Evolutionary conservation across 2,797 vertebrate species (phyloP).

Genomic region (Enteromius trimaculatus): DNA sequence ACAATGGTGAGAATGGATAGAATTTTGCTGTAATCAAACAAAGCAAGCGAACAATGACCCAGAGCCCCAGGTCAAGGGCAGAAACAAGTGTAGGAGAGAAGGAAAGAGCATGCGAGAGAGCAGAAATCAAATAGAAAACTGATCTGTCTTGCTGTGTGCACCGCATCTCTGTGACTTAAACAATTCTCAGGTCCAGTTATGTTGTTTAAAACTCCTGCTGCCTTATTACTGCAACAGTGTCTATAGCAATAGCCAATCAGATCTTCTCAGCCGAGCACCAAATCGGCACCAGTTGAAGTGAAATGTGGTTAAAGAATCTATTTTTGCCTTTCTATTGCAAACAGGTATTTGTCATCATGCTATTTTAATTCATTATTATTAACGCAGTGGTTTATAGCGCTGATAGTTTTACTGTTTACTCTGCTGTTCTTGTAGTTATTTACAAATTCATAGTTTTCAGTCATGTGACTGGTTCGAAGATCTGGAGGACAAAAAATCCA

Average conservation of each 20-base stretch:
- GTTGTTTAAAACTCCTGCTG: constrained; percentile 56
- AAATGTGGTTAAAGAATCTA: neutral
- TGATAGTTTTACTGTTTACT: neutral
- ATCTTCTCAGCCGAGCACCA: neutral
- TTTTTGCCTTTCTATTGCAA: neutral
- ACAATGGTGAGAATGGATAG: neutral
- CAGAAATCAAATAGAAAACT: neutral
- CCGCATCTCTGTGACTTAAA: constrained; percentile 56
- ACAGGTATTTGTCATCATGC: neutral
- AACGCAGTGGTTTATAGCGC: neutral
- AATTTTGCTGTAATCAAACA: neutral
- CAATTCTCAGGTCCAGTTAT: constrained; percentile 23
- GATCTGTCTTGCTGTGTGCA: neutral
- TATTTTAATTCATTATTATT: neutral
- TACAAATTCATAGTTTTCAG: neutral
- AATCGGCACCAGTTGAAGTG: neutral
- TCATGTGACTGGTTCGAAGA: too few species aligned
- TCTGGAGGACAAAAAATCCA: too few species aligned
- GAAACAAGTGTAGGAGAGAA: neutral
- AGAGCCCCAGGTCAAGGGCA: neutral
- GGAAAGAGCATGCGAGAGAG: neutral
- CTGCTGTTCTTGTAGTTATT: neutral
- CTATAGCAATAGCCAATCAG: constrained; percentile 5
- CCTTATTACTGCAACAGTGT: constrained; percentile 59
- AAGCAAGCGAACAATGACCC: neutral